Evolutionary conservation across 2,888 invertebrate species (phyloP), one percentile per base, ranked within the genome.

Genomic region (Leptinotarsa tumamoca): DNA sequence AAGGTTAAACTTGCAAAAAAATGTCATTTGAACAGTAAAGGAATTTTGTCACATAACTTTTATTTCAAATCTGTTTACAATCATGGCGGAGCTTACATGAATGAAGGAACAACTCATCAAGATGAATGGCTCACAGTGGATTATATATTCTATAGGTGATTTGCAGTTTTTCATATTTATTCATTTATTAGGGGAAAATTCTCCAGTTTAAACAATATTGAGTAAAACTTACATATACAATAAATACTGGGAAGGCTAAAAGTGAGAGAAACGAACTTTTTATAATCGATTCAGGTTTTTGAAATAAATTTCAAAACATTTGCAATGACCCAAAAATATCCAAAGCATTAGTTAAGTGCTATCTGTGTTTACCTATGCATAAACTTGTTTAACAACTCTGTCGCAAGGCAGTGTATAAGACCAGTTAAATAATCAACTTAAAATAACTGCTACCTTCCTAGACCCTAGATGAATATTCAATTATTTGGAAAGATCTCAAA

Each of bases 71-170:
- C 96, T 4, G 94, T 92, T 0, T 96, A 96, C 86, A 85, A 89
- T 49, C 92, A 93, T 83, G 83, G 83, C 51, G 89, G 90, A 72
- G 76, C 82, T n/a, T 74, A 82, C 0, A 87, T 89, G 67, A 75
- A 72, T 0, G 94, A 93, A 84, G 95, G 93, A 0, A 95, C 96
- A 5, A 96, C 97, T 0, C 92, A 90, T 86, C 97, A 97, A 84
- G 89, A 92, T 69, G 86, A 89, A 67, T 95, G 95, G 94, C 88
- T 93, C 71, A 94, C 93, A 0, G 97, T 98, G 0, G 98, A 98
- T 89, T 98, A 97, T 86, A 96, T 98, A 77, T 96, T 97, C 87
- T 96, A 95, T 82, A 93, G 93, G 92, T 93, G 88, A 63, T 43
- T 50, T 63, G 7, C 54, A 68, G 49, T 43, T 43, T 73, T 50